Percentiles rank a stretch among this genome's conserved stretches.
phyloP scores from a whole-genome alignment of 2,113 vertebrate species.

The Elaphurus davidianus region DNA sequence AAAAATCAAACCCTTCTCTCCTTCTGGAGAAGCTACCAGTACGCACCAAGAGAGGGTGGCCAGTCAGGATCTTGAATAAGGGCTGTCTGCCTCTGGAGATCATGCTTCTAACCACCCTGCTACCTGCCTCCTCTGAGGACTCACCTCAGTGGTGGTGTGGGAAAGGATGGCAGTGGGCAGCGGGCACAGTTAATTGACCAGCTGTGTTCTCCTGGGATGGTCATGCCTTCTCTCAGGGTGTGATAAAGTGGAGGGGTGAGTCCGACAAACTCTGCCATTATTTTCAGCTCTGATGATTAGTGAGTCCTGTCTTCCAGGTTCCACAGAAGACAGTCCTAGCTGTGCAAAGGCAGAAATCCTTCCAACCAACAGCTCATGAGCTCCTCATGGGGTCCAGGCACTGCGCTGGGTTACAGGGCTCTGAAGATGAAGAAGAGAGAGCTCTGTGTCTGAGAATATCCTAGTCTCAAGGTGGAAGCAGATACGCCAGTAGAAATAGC shows the following conservation, averaged over 20 bases:
- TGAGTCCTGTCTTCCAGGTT: neutral
- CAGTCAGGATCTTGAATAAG: neutral
- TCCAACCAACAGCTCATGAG: neutral
- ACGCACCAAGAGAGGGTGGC: accelerated
- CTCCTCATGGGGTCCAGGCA: neutral
- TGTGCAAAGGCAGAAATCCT: neutral
- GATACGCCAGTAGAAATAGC: neutral
- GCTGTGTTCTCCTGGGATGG: neutral
- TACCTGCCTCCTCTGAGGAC: neutral
- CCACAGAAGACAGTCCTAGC: neutral
- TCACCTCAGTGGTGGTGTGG: neutral
- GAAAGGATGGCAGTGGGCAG: neutral
- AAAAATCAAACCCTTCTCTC: neutral
- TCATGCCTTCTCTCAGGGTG: neutral
- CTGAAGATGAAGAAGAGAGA: neutral
- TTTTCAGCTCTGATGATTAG: neutral
- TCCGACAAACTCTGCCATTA: neutral
- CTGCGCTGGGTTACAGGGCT: neutral
- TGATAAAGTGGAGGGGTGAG: neutral
- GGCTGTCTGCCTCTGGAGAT: neutral
- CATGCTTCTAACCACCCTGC: neutral
- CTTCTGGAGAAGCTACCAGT: neutral
- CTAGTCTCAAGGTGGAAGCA: neutral
- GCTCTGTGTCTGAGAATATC: neutral
- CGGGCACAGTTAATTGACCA: neutral